Evolutionary conservation across 2,888 invertebrate species (phyloP).

Genomic region (Desoria tigrina): DNA sequence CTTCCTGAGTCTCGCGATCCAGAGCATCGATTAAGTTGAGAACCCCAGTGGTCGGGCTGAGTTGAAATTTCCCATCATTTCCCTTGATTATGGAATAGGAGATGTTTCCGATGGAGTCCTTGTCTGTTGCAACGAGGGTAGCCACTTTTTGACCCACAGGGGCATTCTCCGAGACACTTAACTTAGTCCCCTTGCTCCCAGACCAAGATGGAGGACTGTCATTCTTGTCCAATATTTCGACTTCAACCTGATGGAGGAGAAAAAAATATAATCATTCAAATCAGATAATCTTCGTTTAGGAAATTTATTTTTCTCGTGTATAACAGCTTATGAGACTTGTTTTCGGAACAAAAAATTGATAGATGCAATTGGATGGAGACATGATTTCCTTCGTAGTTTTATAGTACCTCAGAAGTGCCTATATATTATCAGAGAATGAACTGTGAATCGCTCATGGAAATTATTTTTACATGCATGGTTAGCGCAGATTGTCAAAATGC

Average conservation of each 20-base stretch:
- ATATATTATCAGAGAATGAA: no score
- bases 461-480: no score
- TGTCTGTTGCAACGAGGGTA: constrained; percentile 76
- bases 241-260: constrained; percentile 43
- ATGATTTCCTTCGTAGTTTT: no score
- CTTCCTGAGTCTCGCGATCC: constrained; percentile 78
- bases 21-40: constrained; percentile 75
- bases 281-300: no score
- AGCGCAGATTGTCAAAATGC: no score
- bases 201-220: constrained; percentile 92
- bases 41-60: constrained; percentile 72
- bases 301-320: no score
- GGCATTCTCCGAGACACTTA: constrained; percentile 80
- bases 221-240: constrained; percentile 73
- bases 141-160: constrained; percentile 78
- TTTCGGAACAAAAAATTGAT: no score
- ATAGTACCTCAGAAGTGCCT: no score
- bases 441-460: no score
- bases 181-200: constrained; percentile 70
- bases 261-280: no score
- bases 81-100: constrained; percentile 68
- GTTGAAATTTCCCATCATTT: constrained; percentile 61
- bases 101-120: constrained; percentile 77
- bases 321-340: no score
- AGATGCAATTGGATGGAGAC: no score